Evolutionary conservation across 1,140 invertebrate genomes (phyloP), one percentile per base, ranked within the genome.

Genomic region (Zaprionus vittiger): DNA sequence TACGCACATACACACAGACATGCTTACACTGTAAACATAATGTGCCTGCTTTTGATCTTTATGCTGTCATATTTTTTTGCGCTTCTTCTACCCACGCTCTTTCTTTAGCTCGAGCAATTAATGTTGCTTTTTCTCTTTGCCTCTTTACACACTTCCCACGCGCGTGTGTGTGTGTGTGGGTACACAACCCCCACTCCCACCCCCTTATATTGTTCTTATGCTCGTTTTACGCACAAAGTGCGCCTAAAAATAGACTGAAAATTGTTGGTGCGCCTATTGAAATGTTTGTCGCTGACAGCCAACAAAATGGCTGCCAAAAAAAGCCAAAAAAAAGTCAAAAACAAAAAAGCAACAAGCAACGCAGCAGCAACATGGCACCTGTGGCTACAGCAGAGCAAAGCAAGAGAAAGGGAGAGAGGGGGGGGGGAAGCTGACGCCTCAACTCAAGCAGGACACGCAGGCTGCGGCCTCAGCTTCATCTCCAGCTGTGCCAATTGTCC

Each of bases 161-260:
- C 49, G 47, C 22, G 17, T 6, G 4, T n/a, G 4, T 20, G n/a
- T 20, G 3, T 31, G 28, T 6, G 4, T 12, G n/a, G 2, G 7
- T 11, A 52, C 47, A 14, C 47, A 22, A 9, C 20, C 4, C 47
- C 17, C 2, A 1, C 11, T 1, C 20, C 17, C 47, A 2, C 0
- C 9, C 20, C 14, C 47, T 4, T 17, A 22, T 11, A 52, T 52
- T 52, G 47, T 22, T 11, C 47, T 44, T 17, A 44, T 44, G 47
- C 47, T 52, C 11, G 20, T 52, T 47, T 47, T 66, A 31, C 5
- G 67, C 60, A 65, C 37, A 60, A 71, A 71, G 68, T 55, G 72
- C 65, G 72, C 65, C 84, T 83, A 70, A 84, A 89, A 89, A 89
- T 89, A 89, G 84, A 84, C 81, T 77, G 60, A 62, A 75, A 75